A percentile compares a stretch with the other conserved stretches of the same genome.
Conservation (phyloP, 2,797 vertebrate species). For the Sebastes hopkinsi region DNA sequence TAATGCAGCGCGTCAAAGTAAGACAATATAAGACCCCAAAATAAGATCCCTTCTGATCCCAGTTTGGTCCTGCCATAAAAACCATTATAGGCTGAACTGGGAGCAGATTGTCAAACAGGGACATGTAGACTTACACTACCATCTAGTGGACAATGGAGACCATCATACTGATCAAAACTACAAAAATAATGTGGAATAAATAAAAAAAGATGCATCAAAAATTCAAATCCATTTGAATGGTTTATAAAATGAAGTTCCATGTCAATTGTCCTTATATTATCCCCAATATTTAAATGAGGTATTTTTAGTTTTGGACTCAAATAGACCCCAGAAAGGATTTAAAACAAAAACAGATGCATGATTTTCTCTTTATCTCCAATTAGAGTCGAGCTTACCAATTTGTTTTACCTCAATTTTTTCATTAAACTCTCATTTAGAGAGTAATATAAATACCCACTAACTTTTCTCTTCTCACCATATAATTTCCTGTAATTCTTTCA, state of each 20-base stretch:
- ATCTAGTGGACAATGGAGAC: slow-evolving; percentile 17
- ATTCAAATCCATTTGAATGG: neutral
- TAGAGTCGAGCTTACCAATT: neutral
- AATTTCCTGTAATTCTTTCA: neutral
- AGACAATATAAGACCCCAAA: neutral
- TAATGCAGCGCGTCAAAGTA: neutral
- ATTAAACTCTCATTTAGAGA: neutral
- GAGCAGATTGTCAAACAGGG: neutral
- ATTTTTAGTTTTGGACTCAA: neutral
- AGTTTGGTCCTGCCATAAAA: neutral
- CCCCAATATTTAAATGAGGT: neutral
- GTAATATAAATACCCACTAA: neutral
- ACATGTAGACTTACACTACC: neutral
- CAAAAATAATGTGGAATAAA: neutral
- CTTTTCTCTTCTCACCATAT: neutral
- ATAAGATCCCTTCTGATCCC: neutral
- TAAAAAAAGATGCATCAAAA: neutral
- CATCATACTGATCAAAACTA: neutral
- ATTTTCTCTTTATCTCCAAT: neutral
- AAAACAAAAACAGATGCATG: neutral
- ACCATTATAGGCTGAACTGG: slow-evolving; percentile 2
- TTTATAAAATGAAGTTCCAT: neutral
- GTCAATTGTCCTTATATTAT: neutral
- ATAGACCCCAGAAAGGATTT: neutral
- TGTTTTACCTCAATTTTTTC: neutral